phyloP scores from a whole-genome alignment of 2,888 invertebrate genomes.

The Mimas tiliae region DNA sequence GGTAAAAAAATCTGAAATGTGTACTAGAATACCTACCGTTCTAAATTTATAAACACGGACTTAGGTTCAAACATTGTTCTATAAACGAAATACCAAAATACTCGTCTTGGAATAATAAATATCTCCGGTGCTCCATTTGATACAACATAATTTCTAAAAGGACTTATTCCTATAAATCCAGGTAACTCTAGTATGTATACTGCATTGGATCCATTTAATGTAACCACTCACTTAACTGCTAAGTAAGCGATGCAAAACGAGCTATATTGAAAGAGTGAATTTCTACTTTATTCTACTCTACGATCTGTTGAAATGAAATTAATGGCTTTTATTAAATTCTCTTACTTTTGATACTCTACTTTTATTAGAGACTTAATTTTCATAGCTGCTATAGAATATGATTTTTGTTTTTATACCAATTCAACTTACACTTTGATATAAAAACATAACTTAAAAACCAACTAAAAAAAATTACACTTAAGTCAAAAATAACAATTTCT shows the following conservation, averaged over 20 bases:
- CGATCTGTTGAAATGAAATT: conserved; percentile 6
- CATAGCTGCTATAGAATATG: too few relatives aligned
- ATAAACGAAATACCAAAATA: too few relatives aligned
- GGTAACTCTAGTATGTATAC: background rate
- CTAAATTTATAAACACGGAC: too few relatives aligned
- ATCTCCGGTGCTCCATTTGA: too few relatives aligned
- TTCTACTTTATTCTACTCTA: conserved; percentile 3
- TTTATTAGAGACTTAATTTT: background rate
- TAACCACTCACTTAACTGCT: background rate
- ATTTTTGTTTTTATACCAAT: background rate
- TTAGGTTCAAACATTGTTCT: too few relatives aligned
- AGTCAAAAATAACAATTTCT: too few relatives aligned
- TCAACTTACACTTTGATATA: background rate
- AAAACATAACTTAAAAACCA: too few relatives aligned
- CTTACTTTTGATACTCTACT: background rate
- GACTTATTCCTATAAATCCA: background rate
- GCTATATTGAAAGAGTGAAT: background rate
- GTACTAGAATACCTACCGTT: too few relatives aligned
- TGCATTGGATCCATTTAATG: background rate
- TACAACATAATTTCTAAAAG: too few relatives aligned
- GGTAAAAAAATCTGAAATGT: too few relatives aligned
- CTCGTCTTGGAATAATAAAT: too few relatives aligned
- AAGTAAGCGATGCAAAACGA: background rate
- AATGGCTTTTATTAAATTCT: background rate
- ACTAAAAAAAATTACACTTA: too few relatives aligned